These are phyloP conservation scores for Rhinopomastus cyanomelas DNA, from an alignment of 2,113 vertebrate genomes.

Conservation along the genomic window DNA sequence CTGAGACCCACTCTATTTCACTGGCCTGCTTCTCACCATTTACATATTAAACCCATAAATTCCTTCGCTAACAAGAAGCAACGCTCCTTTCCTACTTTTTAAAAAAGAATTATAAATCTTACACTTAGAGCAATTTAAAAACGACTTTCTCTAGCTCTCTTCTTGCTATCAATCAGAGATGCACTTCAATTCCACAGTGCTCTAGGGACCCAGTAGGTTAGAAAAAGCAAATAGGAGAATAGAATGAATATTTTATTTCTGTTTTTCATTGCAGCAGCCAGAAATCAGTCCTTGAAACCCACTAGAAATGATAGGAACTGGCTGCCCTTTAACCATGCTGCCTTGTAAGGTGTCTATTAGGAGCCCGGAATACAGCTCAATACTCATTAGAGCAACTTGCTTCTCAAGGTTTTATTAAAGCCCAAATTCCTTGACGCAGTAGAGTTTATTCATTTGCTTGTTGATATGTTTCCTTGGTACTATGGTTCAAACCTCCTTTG, in stretches of 20 bases:
- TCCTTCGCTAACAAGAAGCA: constrained; percentile 8
- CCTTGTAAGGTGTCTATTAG: not conserved
- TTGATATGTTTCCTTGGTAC: not conserved
- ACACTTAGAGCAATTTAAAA: not conserved
- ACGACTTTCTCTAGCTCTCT: not conserved
- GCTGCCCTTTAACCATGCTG: not conserved
- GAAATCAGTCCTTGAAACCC: constrained; percentile 37
- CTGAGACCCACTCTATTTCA: not conserved
- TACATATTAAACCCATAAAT: not conserved
- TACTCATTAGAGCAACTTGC: not conserved
- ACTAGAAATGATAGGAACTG: not conserved
- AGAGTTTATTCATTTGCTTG: not conserved
- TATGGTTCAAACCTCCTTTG: not conserved
- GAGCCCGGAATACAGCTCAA: not conserved
- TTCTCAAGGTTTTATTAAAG: not conserved
- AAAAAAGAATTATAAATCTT: not conserved
- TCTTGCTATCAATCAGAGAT: constrained; percentile 21
- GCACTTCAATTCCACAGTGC: not conserved
- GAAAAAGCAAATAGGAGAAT: constrained; percentile 19
- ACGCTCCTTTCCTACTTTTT: not conserved
- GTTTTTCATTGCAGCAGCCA: not conserved
- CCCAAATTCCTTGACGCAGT: not conserved
- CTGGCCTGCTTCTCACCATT: not conserved
- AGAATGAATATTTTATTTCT: constrained; percentile 34
- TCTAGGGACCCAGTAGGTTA: constrained; percentile 5